Conservation (phyloP, 2,888 invertebrate genomes). For the Hypolimnas misippus region DNA sequence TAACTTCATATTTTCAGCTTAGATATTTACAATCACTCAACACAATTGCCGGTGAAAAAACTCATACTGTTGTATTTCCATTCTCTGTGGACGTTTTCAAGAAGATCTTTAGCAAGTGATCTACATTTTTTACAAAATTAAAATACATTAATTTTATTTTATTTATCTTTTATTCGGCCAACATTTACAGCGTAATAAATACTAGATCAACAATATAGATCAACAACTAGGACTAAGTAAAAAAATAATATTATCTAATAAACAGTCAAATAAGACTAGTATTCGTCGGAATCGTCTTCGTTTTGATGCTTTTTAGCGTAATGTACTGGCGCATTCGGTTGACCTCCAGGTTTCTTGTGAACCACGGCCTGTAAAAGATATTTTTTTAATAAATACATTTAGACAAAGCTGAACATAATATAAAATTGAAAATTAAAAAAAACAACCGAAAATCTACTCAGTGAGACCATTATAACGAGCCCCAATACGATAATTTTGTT, state of each 20-base stretch:
- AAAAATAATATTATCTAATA: conserved; percentile 17
- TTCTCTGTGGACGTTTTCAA: conserved; percentile 88
- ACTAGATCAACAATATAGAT: conserved; percentile 54
- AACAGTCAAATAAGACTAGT: background rate
- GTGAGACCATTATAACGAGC: too few relatives aligned
- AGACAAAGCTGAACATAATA: too few relatives aligned
- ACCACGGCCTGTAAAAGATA: conserved; percentile 68
- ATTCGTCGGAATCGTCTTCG: conserved; percentile 70
- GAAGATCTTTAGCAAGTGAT: conserved; percentile 56
- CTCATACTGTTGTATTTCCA: conserved; percentile 95
- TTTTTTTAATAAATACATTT: conserved; percentile 13
- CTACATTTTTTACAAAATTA: conserved; percentile 13
- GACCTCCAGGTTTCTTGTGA: conserved; percentile 68
- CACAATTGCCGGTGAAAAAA: conserved; percentile 93
- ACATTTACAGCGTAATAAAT: conserved; percentile 56
- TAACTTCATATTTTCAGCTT: conserved; percentile 74
- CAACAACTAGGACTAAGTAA: conserved; percentile 42
- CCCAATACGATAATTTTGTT: too few relatives aligned
- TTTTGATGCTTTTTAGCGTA: conserved; percentile 62
- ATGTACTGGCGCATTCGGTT: conserved; percentile 59
- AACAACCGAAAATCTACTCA: too few relatives aligned
- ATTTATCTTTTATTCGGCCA: conserved; percentile 28
- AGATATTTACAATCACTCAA: conserved; percentile 93
- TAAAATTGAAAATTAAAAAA: too few relatives aligned
- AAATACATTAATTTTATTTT: conserved; percentile 17